phyloP scores from a whole-genome alignment of 2,888 invertebrate species.

The Dione vanillae region DNA sequence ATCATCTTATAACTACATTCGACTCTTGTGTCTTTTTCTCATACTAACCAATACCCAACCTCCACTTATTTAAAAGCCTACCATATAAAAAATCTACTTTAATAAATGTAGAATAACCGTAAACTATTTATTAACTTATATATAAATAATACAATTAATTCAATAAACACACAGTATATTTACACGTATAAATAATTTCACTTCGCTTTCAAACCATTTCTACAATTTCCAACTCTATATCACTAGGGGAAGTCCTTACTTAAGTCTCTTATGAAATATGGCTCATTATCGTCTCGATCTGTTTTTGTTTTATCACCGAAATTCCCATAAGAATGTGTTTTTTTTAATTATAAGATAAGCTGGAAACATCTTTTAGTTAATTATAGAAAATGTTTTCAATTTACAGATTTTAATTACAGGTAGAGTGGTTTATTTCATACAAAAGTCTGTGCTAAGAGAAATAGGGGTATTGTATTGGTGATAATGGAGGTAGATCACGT shows the following conservation, averaged over 20 bases:
- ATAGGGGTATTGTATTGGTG: no score
- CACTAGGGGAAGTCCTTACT: constrained; percentile 27
- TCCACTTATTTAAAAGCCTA: not conserved
- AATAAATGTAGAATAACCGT: not conserved
- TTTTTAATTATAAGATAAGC: constrained; percentile 28
- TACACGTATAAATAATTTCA: not conserved
- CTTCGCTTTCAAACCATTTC: not conserved
- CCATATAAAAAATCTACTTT: not conserved
- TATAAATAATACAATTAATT: not conserved
- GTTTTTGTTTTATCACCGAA: constrained; percentile 36
- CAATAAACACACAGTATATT: not conserved
- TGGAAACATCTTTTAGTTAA: not conserved
- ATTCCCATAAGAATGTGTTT: constrained; percentile 37
- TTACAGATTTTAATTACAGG: not conserved
- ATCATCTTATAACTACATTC: not conserved
- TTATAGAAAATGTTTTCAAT: constrained; percentile 1
- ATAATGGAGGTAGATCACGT: no score
- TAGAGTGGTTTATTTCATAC: not conserved
- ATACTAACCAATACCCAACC: not conserved
- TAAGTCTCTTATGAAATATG: constrained; percentile 46
- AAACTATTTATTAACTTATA: not conserved
- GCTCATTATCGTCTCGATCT: constrained; percentile 51
- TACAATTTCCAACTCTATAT: constrained; percentile 12
- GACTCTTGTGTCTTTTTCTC: not conserved
- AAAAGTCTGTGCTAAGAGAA: not conserved